Evolutionary conservation across 1,140 invertebrate genomes (phyloP).

Genomic region (Drosophila triauraria): DNA sequence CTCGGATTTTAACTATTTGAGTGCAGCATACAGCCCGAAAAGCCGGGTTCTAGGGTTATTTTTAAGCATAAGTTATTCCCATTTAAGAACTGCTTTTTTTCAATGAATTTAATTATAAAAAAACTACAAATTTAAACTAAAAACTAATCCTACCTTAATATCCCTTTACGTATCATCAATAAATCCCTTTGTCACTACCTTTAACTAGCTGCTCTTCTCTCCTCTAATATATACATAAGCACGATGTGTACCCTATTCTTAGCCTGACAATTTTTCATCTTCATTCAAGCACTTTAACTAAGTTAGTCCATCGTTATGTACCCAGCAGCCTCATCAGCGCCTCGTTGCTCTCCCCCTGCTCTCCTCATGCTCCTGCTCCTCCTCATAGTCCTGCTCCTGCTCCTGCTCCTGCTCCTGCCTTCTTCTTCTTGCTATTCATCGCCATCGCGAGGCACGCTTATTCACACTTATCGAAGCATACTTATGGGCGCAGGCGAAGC

Average conservation of each 20-base stretch:
- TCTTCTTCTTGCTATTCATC: constrained; percentile 15
- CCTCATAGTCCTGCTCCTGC: background rate
- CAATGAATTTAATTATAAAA: too few species aligned
- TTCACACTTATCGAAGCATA: constrained; percentile 73
- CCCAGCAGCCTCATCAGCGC: constrained; percentile 6
- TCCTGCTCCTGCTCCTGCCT: constrained; percentile 1
- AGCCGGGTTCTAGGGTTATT: too few species aligned
- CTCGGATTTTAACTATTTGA: background rate
- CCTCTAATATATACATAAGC: background rate
- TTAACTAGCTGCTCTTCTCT: constrained; percentile 8
- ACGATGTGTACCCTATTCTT: constrained; percentile 14
- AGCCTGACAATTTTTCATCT: constrained; percentile 23
- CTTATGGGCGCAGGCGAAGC: constrained; percentile 58
- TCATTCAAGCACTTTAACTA: constrained; percentile 57
- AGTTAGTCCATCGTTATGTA: constrained; percentile 62
- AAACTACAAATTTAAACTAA: too few species aligned
- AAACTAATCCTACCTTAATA: background rate
- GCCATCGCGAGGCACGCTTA: constrained; percentile 36
- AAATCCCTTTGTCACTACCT: background rate
- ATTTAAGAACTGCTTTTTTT: too few species aligned
- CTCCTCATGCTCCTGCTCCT: background rate
- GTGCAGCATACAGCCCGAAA: too few species aligned
- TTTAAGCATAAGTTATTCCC: too few species aligned
- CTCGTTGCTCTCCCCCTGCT: background rate
- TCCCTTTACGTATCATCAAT: background rate